Conservation (phyloP, 1,140 invertebrate species). For the Drosophila elegans region DNA sequence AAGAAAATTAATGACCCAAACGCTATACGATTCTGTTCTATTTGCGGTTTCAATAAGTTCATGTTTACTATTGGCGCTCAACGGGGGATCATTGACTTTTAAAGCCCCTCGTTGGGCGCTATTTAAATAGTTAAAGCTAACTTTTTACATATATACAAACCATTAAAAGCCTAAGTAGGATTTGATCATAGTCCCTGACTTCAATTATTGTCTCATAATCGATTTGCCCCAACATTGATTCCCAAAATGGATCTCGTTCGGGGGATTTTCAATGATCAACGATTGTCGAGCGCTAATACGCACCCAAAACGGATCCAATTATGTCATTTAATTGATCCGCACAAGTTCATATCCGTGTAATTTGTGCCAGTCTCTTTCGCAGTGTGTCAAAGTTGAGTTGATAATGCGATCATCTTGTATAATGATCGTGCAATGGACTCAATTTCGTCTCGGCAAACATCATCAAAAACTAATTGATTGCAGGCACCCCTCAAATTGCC, state of each 20-base stretch:
- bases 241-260: slow-evolving; percentile 19
- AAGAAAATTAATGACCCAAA: not conserved
- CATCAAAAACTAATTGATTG: slow-evolving; percentile 43
- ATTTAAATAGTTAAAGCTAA: no score
- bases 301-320: slow-evolving; percentile 34
- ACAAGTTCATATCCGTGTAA: slow-evolving; percentile 41
- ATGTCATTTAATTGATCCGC: slow-evolving; percentile 42
- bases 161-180: no score
- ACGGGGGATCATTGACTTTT: no score
- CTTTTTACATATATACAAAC: no score
- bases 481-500: slow-evolving; percentile 5
- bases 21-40: not conserved
- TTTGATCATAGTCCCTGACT: not conserved
- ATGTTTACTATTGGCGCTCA: no score
- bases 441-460: slow-evolving; percentile 15
- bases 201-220: slow-evolving; percentile 28
- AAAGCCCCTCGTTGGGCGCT: no score
- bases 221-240: slow-evolving; percentile 19
- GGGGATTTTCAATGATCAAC: slow-evolving; percentile 2
- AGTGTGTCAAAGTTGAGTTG: slow-evolving; percentile 46
- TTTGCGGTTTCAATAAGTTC: not conserved
- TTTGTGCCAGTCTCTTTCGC: slow-evolving; percentile 6
- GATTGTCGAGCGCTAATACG: slow-evolving; percentile 7
- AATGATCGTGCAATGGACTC: slow-evolving; percentile 50
- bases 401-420: slow-evolving; percentile 50